Percentiles rank a stretch among this genome's conserved stretches.
Conservation (phyloP, 2,113 vertebrate genomes). For the Oreochromis spilurus region DNA sequence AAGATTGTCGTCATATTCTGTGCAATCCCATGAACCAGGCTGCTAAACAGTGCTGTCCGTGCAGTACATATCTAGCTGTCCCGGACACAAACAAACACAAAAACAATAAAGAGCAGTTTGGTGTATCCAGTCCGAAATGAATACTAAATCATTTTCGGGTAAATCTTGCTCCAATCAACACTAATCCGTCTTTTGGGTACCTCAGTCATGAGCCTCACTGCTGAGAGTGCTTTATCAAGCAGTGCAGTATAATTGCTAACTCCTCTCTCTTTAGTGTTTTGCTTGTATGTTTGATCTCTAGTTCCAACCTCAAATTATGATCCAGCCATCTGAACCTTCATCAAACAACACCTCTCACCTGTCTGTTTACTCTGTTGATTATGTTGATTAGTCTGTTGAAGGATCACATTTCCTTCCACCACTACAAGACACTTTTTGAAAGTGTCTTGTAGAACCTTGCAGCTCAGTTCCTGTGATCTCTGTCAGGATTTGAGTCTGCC, state of each 20-base stretch:
- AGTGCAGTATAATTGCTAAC: neutral
- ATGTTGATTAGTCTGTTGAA: neutral
- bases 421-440: neutral
- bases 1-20: neutral
- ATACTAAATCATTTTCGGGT: neutral
- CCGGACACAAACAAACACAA: neutral
- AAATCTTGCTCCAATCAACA: neutral
- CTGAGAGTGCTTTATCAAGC: neutral
- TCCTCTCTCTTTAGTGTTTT: neutral
- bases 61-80: neutral
- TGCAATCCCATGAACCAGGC: neutral
- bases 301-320: neutral
- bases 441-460: neutral
- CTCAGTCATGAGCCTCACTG: neutral
- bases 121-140: neutral
- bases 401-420: neutral
- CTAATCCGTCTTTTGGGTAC: neutral
- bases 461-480: neutral
- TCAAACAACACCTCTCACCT: neutral
- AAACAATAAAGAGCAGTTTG: neutral
- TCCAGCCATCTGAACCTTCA: neutral
- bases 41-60: neutral
- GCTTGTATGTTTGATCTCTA: neutral
- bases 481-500: neutral
- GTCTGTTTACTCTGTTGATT: neutral